Conservation (phyloP, 2,113 vertebrate genomes). For the Carlito syrichta region DNA sequence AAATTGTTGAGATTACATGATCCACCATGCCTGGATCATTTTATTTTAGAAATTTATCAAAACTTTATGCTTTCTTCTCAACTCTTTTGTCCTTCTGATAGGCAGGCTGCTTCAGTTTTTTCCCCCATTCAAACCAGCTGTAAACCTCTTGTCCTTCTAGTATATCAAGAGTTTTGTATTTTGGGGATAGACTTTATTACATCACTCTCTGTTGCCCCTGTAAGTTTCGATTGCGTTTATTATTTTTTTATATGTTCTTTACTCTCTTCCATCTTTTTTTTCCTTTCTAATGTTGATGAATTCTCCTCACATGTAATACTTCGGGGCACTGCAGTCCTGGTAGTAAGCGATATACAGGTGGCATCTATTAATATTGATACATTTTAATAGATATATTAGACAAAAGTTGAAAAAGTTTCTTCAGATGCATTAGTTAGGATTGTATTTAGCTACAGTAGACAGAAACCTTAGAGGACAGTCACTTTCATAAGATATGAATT, state of each 20-base stretch:
- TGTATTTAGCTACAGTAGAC: neutral
- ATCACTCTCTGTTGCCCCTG: neutral
- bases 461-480: neutral
- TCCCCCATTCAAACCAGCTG: neutral
- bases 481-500: neutral
- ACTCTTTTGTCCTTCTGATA: neutral
- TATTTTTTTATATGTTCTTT: neutral
- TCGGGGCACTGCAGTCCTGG: rapidly evolving
- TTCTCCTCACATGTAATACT: neutral
- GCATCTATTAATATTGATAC: neutral
- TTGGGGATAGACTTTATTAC: neutral
- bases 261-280: neutral
- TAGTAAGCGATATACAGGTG: neutral
- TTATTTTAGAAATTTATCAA: neutral
- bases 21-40: no score
- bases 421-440: neutral
- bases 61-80: neutral
- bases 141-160: neutral
- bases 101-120: no score
- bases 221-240: neutral
- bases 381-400: no score
- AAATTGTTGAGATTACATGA: no score
- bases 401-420: neutral
- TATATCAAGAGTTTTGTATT: neutral
- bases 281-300: neutral